Conservation (phyloP, 2,888 invertebrate species). For the Ferrisia virgata region DNA sequence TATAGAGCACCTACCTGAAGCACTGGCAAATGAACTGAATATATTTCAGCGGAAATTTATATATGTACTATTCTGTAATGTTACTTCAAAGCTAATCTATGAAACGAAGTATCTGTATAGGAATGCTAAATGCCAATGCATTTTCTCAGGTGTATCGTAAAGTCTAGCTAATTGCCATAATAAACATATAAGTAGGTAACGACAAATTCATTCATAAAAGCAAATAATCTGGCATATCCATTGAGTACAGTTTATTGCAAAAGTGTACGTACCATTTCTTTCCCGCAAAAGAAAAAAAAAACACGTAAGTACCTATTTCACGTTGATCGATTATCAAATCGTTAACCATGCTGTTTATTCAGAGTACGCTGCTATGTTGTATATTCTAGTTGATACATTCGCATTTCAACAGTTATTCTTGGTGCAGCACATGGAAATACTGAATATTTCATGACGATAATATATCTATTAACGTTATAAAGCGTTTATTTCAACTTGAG, state of each 20-base stretch:
- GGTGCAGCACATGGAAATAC: not conserved
- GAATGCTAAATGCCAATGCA: too few relatives aligned
- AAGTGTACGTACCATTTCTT: not conserved
- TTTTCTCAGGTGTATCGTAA: not conserved
- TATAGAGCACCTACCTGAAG: too few relatives aligned
- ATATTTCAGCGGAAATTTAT: too few relatives aligned
- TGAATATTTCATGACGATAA: not conserved
- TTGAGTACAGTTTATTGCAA: not conserved
- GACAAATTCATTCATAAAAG: conserved; percentile 6
- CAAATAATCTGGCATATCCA: not conserved
- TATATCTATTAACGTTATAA: not conserved
- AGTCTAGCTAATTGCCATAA: not conserved
- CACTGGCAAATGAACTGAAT: too few relatives aligned
- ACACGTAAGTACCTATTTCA: not conserved
- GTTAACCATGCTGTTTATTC: not conserved
- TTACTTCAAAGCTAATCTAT: not conserved
- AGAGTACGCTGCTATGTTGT: not conserved
- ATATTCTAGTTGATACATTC: not conserved
- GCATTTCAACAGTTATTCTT: not conserved
- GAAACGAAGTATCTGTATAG: not conserved
- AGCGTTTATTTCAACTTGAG: not conserved
- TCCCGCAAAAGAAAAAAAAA: not conserved
- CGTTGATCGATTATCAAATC: not conserved
- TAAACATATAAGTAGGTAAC: not conserved
- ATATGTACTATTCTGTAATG: not conserved